These are phyloP conservation scores for Craterocephalus amniculus DNA, from an alignment of 2,797 vertebrate genomes.

Conservation along the genomic window DNA sequence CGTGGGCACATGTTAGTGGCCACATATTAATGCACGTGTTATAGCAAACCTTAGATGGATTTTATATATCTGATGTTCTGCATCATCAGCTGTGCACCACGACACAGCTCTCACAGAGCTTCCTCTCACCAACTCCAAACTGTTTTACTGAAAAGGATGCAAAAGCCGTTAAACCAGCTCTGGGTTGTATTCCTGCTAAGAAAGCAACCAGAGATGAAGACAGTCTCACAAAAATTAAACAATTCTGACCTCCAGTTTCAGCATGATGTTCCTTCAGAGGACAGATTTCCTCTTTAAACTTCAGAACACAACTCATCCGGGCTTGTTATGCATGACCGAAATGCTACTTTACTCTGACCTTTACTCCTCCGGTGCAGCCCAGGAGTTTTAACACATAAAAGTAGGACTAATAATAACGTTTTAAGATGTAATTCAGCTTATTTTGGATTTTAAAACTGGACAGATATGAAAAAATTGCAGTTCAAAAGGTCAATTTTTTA, in stretches of 20 bases:
- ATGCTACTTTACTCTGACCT: conserved; percentile 19
- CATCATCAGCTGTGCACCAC: too few relatives aligned
- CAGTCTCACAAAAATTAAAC: too few relatives aligned
- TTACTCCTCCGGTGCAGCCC: neutral
- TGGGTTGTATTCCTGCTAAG: too few relatives aligned
- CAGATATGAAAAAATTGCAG: conserved; percentile 4
- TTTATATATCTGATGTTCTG: too few relatives aligned
- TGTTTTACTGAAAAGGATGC: too few relatives aligned
- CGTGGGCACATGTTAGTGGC: too few relatives aligned
- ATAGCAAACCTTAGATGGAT: too few relatives aligned
- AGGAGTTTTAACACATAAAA: conserved; percentile 5
- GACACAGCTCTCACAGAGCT: too few relatives aligned
- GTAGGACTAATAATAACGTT: conserved; percentile 13
- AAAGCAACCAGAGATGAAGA: too few relatives aligned
- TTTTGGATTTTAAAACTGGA: conserved; percentile 31
- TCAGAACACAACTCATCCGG: conserved; percentile 10
- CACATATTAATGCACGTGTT: too few relatives aligned
- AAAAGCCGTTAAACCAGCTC: too few relatives aligned
- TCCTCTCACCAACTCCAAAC: too few relatives aligned
- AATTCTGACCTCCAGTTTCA: neutral
- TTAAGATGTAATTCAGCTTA: neutral
- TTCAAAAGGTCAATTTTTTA: conserved; percentile 24
- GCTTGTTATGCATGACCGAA: conserved; percentile 23
- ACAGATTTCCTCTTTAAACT: conserved; percentile 11
- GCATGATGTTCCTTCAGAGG: conserved; percentile 3